A percentile compares a stretch with the other conserved stretches of the same genome.
These are phyloP conservation scores for Polia nebulosa DNA, from an alignment of 2,888 invertebrate species.

Conservation along the genomic window DNA sequence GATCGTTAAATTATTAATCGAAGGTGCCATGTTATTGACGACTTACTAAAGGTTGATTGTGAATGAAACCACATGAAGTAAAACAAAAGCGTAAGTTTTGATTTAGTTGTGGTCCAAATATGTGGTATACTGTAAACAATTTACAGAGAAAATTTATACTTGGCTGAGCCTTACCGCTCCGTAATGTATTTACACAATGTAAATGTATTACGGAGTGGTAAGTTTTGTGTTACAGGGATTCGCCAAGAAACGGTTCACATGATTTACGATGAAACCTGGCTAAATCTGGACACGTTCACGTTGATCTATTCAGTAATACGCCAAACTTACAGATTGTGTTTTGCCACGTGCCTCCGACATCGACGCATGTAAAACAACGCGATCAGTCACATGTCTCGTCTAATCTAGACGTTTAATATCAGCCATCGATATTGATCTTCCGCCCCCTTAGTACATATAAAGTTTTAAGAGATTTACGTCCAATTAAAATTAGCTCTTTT, in stretches of 20 bases:
- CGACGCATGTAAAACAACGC: constrained; percentile 36
- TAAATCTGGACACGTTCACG: constrained; percentile 18
- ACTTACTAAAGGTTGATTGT: constrained; percentile 29
- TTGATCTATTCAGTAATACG: constrained; percentile 13
- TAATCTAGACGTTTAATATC: constrained; percentile 24
- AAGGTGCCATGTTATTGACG: constrained; percentile 41
- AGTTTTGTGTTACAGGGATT: constrained; percentile 19
- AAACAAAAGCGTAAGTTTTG: constrained; percentile 1
- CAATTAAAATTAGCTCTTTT: not conserved
- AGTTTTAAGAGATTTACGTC: not conserved
- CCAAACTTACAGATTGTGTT: constrained; percentile 24
- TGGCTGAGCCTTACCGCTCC: constrained; percentile 5
- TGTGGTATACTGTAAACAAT: constrained; percentile 12
- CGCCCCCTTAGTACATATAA: not conserved
- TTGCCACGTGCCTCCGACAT: constrained; percentile 9
- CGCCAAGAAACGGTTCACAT: constrained; percentile 1
- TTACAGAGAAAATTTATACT: not conserved
- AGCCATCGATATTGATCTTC: constrained; percentile 8
- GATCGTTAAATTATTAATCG: constrained; percentile 57
- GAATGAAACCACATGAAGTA: constrained; percentile 7
- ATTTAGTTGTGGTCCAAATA: constrained; percentile 11
- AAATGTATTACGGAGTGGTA: constrained; percentile 3
- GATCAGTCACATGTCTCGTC: constrained; percentile 18
- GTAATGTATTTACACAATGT: too few species aligned
- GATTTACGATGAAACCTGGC: constrained; percentile 5